Evolutionary conservation across 2,113 vertebrate species (phyloP).

Genomic region (Euleptes europaea): DNA sequence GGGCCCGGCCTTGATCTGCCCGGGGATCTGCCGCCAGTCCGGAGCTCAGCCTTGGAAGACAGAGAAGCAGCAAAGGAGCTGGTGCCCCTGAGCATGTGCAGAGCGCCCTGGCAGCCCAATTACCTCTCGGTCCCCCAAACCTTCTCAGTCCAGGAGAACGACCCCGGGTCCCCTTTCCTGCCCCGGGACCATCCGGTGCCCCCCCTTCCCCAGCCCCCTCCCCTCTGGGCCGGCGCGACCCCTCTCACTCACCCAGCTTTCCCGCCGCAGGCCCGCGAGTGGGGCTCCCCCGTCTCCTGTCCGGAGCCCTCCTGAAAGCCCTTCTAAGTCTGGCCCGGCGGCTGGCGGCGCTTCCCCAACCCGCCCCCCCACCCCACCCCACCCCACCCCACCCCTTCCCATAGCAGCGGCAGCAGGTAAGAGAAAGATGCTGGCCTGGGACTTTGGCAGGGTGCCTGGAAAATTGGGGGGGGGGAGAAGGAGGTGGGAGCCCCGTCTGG

Average conservation of each 20-base stretch:
- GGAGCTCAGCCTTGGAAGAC: neutral
- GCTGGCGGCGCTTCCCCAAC: conserved; percentile 15
- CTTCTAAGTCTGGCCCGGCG: conserved; percentile 66
- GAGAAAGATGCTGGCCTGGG: conserved; percentile 52
- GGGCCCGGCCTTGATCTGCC: conserved; percentile 78
- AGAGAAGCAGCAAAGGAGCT: neutral
- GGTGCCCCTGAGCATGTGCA: neutral
- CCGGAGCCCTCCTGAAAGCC: conserved; percentile 64
- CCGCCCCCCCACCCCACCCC: conserved; percentile 62
- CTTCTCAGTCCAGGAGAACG: too few relatives aligned
- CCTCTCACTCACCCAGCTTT: conserved; percentile 54
- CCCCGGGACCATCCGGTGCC: neutral
- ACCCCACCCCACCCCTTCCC: conserved; percentile 73
- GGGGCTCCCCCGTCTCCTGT: conserved; percentile 44
- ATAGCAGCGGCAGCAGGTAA: neutral
- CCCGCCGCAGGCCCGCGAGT: conserved; percentile 58
- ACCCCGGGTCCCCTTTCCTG: too few relatives aligned
- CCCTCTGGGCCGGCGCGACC: conserved; percentile 37
- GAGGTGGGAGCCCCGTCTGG: conserved; percentile 38
- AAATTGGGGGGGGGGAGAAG: neutral
- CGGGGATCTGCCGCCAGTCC: conserved; percentile 55
- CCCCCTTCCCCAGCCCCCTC: neutral
- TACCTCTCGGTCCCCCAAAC: too few relatives aligned
- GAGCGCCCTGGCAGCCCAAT: neutral
- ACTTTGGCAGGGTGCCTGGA: conserved; percentile 87